Conservation (phyloP, 2,888 invertebrate genomes). For the Dyspetes luteomarginatus region DNA sequence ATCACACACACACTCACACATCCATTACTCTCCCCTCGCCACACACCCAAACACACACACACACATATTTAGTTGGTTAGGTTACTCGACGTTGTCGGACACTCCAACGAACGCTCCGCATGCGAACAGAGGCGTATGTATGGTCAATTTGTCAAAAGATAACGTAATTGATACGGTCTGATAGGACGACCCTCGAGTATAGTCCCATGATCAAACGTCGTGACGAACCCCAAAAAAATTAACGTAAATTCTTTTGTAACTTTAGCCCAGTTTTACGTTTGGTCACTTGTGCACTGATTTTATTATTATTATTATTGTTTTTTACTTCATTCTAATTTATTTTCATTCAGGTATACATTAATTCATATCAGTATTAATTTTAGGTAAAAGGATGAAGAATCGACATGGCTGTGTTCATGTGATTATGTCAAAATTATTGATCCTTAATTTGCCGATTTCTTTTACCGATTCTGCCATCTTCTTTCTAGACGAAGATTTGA, state of each 20-base stretch:
- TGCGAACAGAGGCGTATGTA: conserved; percentile 48
- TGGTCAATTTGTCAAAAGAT: conserved; percentile 63
- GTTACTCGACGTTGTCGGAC: conserved; percentile 19
- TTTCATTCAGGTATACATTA: no score
- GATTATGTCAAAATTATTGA: no score
- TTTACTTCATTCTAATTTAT: no score
- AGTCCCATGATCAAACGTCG: conserved; percentile 44
- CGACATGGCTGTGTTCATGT: no score
- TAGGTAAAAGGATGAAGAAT: no score
- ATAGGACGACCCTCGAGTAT: conserved; percentile 48
- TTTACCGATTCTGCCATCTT: no score
- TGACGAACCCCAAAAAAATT: conserved; percentile 6
- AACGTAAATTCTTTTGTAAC: conserved; percentile 19
- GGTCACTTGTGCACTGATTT: background rate
- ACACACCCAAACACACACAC: no score
- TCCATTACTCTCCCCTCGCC: no score
- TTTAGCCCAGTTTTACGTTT: conserved; percentile 32
- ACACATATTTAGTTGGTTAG: conserved; percentile 13
- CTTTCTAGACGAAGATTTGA: no score
- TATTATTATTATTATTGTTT: no score
- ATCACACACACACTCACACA: conserved; percentile 3
- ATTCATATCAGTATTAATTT: no score
- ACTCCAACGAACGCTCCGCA: conserved; percentile 34
- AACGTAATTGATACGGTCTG: conserved; percentile 60
- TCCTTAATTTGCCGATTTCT: no score